Evolutionary conservation across 1,140 invertebrate genomes (phyloP).

Genomic region (Lordiphosa collinella): DNA sequence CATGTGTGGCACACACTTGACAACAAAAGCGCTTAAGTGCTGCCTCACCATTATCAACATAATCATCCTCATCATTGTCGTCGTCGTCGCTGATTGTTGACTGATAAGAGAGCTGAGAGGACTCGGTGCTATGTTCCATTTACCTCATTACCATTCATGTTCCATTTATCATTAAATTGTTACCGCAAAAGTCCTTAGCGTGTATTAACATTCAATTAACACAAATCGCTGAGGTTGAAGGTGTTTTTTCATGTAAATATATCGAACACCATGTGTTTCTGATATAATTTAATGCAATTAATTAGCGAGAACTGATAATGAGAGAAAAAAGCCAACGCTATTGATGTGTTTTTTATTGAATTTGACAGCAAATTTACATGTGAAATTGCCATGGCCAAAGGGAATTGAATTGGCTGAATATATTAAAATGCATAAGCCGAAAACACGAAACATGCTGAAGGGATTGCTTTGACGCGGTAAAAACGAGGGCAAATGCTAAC

Average conservation of each 20-base stretch:
- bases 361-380: too few species aligned
- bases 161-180: constrained; percentile 51
- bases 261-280: constrained; percentile 35
- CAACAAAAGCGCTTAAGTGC: too few species aligned
- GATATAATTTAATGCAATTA: constrained; percentile 25
- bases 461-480: constrained; percentile 1
- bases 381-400: too few species aligned
- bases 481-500: too few species aligned
- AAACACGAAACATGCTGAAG: too few species aligned
- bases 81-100: constrained; percentile 41
- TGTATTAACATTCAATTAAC: constrained; percentile 69
- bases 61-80: not conserved
- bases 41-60: not conserved
- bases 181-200: constrained; percentile 40
- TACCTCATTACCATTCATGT: not conserved
- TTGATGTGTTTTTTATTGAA: too few species aligned
- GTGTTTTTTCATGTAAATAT: not conserved
- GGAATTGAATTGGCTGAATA: too few species aligned
- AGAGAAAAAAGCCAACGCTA: too few species aligned
- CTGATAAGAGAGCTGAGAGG: constrained; percentile 51
- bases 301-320: too few species aligned
- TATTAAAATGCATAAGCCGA: too few species aligned
- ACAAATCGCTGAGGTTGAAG: constrained; percentile 26
- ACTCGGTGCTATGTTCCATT: constrained; percentile 17
- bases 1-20: too few species aligned